phyloP scores from a whole-genome alignment of 2,888 invertebrate species.

The Onchidella celtica region DNA sequence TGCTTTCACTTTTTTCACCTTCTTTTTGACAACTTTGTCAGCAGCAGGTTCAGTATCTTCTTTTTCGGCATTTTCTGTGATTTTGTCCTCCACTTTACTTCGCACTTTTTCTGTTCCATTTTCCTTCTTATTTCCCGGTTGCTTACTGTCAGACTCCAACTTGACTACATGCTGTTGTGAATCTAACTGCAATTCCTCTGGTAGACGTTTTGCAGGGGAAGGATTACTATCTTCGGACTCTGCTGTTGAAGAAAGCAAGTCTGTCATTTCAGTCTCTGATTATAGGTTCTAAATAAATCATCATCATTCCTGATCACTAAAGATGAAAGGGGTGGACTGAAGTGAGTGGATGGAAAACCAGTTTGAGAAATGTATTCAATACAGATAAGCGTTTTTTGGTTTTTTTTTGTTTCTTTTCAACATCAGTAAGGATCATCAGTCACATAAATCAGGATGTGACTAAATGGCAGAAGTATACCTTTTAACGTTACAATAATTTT shows the following conservation, averaged over 20 bases:
- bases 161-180: background rate
- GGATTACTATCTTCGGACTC: slow-evolving; percentile 41
- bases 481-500: no score
- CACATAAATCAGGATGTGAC: no score
- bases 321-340: no score
- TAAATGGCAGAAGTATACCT: no score
- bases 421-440: no score
- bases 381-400: no score
- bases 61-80: background rate
- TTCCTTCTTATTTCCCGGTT: slow-evolving; percentile 6
- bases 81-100: background rate
- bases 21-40: background rate
- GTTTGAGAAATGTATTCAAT: no score
- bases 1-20: background rate
- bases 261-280: no score
- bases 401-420: no score
- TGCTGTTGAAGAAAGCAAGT: background rate
- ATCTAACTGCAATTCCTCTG: background rate
- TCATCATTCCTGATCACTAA: no score
- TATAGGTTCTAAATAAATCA: no score
- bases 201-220: slow-evolving; percentile 24
- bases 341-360: no score
- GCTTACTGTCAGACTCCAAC: background rate
- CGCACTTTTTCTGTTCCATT: background rate
- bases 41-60: background rate